Percentiles rank a stretch among this genome's conserved stretches.
These are phyloP conservation scores for Melierax canorus DNA, from an alignment of 2,113 vertebrate genomes.

Conservation along the genomic window DNA sequence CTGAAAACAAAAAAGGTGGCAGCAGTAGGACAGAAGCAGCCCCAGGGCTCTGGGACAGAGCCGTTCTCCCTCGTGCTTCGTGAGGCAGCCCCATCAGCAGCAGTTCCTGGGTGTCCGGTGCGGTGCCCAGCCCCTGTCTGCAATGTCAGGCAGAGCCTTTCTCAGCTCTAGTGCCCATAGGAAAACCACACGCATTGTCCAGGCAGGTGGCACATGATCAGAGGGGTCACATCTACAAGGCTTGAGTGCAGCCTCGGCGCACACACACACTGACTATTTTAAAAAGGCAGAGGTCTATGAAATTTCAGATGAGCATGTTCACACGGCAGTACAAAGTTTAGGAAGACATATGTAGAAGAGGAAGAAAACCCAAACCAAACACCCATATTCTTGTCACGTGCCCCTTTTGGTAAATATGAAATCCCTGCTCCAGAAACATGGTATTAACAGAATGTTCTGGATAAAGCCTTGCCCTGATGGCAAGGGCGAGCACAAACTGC, in stretches of 20 bases:
- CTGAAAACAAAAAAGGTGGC: not conserved
- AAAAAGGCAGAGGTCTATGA: not conserved
- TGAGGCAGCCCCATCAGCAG: not conserved
- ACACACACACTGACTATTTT: not conserved
- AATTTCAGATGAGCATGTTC: not conserved
- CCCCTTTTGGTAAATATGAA: not conserved
- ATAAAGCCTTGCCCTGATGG: not conserved
- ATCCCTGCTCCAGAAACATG: not conserved
- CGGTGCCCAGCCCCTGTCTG: not conserved
- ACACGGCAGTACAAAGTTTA: not conserved
- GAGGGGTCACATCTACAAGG: not conserved
- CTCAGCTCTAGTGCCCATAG: not conserved
- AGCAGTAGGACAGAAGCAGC: not conserved
- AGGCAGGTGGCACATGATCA: not conserved
- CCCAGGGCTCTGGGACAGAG: not conserved
- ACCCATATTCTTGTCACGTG: not conserved
- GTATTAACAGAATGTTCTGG: not conserved
- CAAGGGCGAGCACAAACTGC: not conserved
- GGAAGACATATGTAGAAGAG: not conserved
- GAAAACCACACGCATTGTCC: not conserved
- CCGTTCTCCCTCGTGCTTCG: not conserved
- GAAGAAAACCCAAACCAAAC: rapidly evolving
- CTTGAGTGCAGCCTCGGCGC: not conserved
- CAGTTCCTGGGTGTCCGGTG: not conserved
- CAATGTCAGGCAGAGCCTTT: not conserved